Evolutionary conservation across 2,888 invertebrate species (phyloP).

Genomic region (Blera fallax): DNA sequence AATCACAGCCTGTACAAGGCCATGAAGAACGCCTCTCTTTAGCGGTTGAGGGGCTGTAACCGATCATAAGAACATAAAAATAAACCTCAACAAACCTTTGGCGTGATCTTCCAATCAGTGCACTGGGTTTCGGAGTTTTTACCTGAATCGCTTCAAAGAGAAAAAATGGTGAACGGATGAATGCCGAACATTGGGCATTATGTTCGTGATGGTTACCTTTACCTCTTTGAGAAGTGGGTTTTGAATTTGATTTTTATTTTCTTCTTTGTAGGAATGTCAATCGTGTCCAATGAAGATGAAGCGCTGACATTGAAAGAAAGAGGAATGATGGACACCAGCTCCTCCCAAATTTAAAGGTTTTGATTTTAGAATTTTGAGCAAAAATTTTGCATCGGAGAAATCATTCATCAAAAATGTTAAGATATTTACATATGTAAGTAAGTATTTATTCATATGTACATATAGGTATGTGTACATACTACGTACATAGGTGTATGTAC

Average conservation of each 20-base stretch:
- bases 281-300: neutral
- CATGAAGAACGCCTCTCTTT: slow-evolving; percentile 47
- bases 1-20: too few relatives aligned
- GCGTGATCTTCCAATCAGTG: slow-evolving; percentile 67
- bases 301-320: neutral
- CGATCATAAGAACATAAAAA: slow-evolving; percentile 59
- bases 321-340: neutral
- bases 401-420: too few relatives aligned
- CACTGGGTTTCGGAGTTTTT: slow-evolving; percentile 33
- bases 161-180: slow-evolving; percentile 41
- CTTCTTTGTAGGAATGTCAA: neutral
- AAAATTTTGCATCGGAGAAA: too few relatives aligned
- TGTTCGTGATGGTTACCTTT: neutral
- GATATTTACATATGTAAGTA: too few relatives aligned
- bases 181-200: slow-evolving; percentile 21
- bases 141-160: slow-evolving; percentile 29
- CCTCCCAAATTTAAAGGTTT: slow-evolving; percentile 4
- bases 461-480: too few relatives aligned
- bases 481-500: too few relatives aligned
- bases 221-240: neutral
- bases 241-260: neutral
- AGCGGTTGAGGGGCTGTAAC: slow-evolving; percentile 44
- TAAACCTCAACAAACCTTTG: slow-evolving; percentile 49
- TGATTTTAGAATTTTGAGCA: too few relatives aligned
- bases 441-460: too few relatives aligned